Percentiles rank a stretch among this genome's conserved stretches.
These are phyloP conservation scores for Diploscapter pachys DNA, from an alignment of 1,140 invertebrate genomes.

Conservation along the genomic window DNA sequence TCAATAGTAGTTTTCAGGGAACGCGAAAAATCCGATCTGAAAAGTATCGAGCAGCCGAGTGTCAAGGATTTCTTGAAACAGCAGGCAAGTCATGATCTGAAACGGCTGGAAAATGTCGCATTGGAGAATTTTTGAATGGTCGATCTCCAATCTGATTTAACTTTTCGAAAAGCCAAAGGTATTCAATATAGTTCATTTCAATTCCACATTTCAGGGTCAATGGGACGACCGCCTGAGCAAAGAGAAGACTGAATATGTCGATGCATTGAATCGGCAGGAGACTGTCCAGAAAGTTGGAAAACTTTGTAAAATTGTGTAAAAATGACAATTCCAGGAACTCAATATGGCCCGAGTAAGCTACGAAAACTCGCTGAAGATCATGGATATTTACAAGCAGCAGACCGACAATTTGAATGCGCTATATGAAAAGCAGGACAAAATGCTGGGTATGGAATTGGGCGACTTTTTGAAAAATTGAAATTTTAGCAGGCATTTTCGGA, in stretches of 20 bases:
- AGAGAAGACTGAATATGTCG: conserved; percentile 64
- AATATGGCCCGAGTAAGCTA: conserved; percentile 53
- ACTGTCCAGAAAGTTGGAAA: conserved; percentile 50
- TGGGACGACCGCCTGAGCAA: conserved; percentile 59
- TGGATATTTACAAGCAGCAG: conserved; percentile 57
- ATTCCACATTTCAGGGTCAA: neutral
- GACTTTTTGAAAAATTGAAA: conserved; percentile 7
- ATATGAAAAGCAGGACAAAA: conserved; percentile 64
- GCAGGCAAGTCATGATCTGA: conserved; percentile 42
- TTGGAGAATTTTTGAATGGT: neutral
- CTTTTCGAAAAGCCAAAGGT: neutral
- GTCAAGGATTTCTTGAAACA: conserved; percentile 60
- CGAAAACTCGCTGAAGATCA: conserved; percentile 52
- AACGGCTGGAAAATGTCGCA: neutral
- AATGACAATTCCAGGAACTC: conserved; percentile 46
- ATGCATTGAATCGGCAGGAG: conserved; percentile 63
- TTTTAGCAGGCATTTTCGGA: conserved; percentile 63
- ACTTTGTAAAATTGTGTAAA: conserved; percentile 14
- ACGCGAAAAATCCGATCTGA: conserved; percentile 61
- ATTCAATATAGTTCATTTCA: neutral
- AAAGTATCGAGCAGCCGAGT: conserved; percentile 58
- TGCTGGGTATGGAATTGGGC: conserved; percentile 61
- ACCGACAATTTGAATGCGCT: conserved; percentile 63
- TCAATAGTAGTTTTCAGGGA: conserved; percentile 46
- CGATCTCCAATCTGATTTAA: neutral